These are phyloP conservation scores for Eudyptes chrysolophus DNA, from an alignment of 2,113 vertebrate species.

Conservation along the genomic window DNA sequence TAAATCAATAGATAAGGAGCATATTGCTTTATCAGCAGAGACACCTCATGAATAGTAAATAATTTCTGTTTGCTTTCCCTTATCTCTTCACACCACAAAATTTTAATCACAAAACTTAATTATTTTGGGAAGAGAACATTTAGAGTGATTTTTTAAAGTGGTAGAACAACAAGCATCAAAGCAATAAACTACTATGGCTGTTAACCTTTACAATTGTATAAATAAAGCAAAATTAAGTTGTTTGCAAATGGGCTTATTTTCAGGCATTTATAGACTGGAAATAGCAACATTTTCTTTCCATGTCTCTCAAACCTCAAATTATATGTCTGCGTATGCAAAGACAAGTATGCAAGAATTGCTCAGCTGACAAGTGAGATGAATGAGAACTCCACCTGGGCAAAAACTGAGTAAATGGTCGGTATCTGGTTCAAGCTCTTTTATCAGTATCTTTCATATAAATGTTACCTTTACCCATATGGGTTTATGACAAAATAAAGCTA, in stretches of 20 bases:
- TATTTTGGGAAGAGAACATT: not conserved
- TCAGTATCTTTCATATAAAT: not conserved
- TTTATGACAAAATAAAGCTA: not conserved
- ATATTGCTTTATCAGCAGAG: slow-evolving; percentile 1
- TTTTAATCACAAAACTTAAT: not conserved
- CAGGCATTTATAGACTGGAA: not conserved
- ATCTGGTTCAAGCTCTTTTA: not conserved
- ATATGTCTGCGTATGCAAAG: not conserved
- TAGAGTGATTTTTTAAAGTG: not conserved
- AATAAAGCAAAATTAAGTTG: not conserved
- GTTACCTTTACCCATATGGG: not conserved
- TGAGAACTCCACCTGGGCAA: not conserved
- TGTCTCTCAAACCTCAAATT: not conserved
- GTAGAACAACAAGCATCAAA: not conserved
- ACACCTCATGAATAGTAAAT: not conserved
- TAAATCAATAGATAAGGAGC: slow-evolving; percentile 7
- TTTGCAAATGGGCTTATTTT: not conserved
- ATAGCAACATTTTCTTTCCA: not conserved
- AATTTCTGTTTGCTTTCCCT: not conserved
- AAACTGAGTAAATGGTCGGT: not conserved
- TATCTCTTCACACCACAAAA: not conserved
- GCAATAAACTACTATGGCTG: not conserved
- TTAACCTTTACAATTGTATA: not conserved
- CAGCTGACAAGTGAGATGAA: not conserved
- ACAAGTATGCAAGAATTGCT: not conserved